Percentiles rank a stretch among this genome's conserved stretches.
These are phyloP conservation scores for Ochropacha duplaris DNA, from an alignment of 2,888 invertebrate species.

Conservation along the genomic window DNA sequence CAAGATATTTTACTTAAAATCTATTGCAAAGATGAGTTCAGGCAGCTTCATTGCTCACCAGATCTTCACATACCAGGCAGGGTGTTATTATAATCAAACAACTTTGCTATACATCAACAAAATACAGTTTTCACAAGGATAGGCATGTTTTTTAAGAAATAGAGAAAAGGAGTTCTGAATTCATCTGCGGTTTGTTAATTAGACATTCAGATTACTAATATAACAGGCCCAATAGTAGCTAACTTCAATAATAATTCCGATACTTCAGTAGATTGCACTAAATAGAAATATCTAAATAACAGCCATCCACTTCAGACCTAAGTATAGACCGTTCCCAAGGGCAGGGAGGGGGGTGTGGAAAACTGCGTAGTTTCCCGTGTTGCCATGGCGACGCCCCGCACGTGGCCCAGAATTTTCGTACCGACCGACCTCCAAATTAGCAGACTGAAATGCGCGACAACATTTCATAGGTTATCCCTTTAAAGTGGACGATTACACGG, in stretches of 20 bases:
- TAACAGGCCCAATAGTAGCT: background rate
- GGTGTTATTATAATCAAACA: too few species aligned
- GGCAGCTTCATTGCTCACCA: too few species aligned
- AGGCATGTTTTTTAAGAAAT: too few species aligned
- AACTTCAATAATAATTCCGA: background rate
- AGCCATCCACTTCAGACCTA: slow-evolving; percentile 29
- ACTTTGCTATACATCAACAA: too few species aligned
- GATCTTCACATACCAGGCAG: too few species aligned
- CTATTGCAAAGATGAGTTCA: too few species aligned
- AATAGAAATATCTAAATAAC: slow-evolving; percentile 31
- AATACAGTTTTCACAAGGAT: too few species aligned
- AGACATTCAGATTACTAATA: background rate
- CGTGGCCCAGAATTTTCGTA: slow-evolving; percentile 55
- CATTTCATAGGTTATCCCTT: slow-evolving; percentile 56
- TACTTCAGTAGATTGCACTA: slow-evolving; percentile 6
- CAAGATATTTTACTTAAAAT: background rate
- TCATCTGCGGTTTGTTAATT: too few species aligned
- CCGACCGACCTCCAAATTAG: slow-evolving; percentile 61
- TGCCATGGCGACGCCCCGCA: slow-evolving; percentile 76
- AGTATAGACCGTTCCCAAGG: slow-evolving; percentile 30
- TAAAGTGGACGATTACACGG: slow-evolving; percentile 48
- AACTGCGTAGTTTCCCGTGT: slow-evolving; percentile 76
- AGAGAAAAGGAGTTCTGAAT: too few species aligned
- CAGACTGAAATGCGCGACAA: slow-evolving; percentile 47
- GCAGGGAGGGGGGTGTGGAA: slow-evolving; percentile 55